Evolutionary conservation across 2,888 invertebrate species (phyloP).

Genomic region (Stenchaetothrips biformis): DNA sequence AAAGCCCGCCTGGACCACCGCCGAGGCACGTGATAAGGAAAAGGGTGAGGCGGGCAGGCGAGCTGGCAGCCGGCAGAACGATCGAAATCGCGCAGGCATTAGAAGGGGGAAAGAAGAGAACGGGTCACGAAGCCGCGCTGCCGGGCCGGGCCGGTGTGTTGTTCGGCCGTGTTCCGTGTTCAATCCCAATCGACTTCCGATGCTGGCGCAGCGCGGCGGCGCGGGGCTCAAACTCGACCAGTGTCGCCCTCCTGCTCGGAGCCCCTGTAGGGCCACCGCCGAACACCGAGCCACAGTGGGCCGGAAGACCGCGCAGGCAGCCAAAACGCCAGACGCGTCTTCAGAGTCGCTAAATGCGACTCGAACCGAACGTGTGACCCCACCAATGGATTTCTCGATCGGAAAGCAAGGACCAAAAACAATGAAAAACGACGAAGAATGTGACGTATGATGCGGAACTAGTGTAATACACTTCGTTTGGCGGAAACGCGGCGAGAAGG

Average conservation of each 20-base stretch:
- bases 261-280: neutral
- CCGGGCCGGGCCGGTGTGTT: neutral
- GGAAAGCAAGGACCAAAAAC: too few relatives aligned
- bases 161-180: neutral
- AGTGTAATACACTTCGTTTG: too few relatives aligned
- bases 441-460: too few relatives aligned
- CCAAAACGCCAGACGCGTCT: too few relatives aligned
- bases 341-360: too few relatives aligned
- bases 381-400: too few relatives aligned
- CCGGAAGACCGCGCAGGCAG: too few relatives aligned
- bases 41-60: neutral
- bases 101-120: neutral
- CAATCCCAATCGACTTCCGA: constrained; percentile 18
- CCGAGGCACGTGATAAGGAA: neutral
- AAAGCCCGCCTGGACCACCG: neutral
- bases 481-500: too few relatives aligned
- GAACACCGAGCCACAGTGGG: neutral
- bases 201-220: neutral
- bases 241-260: neutral
- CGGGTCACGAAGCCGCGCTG: neutral
- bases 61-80: neutral
- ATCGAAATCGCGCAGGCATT: neutral
- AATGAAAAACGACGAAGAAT: too few relatives aligned
- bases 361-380: too few relatives aligned
- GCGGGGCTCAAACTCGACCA: neutral